These are phyloP conservation scores for Akabosia matsudoensis DNA, from an alignment of 1,140 invertebrate genomes.

Conservation along the genomic window DNA sequence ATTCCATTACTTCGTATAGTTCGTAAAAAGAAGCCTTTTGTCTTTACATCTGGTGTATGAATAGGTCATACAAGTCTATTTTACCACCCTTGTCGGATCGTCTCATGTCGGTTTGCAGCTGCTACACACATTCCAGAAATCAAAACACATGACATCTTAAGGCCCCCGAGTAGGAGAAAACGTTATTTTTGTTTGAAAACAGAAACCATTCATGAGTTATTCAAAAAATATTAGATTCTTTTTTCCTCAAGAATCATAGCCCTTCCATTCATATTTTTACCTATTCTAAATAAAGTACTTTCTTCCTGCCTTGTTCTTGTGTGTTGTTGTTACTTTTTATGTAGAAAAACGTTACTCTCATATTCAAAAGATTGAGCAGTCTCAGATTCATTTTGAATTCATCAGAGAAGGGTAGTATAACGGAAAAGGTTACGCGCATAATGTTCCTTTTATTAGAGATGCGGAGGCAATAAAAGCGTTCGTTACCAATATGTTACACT, in stretches of 20 bases:
- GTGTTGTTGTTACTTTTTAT: too few species aligned
- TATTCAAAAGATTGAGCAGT: too few species aligned
- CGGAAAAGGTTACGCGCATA: neutral
- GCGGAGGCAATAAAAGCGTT: neutral
- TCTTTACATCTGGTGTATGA: neutral
- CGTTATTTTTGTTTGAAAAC: neutral
- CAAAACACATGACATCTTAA: neutral
- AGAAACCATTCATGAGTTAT: neutral
- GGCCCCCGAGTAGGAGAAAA: neutral
- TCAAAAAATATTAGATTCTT: neutral
- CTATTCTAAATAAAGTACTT: neutral
- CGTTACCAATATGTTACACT: conserved; percentile 14
- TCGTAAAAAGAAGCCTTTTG: neutral
- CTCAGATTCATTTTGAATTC: too few species aligned
- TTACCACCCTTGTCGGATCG: too few species aligned
- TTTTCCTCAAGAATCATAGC: too few species aligned
- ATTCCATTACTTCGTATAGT: neutral
- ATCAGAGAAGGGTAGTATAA: neutral
- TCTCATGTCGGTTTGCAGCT: neutral
- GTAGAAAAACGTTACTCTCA: too few species aligned
- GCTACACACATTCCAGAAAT: neutral
- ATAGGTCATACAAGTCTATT: neutral
- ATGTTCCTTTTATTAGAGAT: neutral
- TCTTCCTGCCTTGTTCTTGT: neutral
- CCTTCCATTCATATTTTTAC: neutral